phyloP scores from a whole-genome alignment of 1,140 invertebrate species.

The Dendrolimus kikuchii region DNA sequence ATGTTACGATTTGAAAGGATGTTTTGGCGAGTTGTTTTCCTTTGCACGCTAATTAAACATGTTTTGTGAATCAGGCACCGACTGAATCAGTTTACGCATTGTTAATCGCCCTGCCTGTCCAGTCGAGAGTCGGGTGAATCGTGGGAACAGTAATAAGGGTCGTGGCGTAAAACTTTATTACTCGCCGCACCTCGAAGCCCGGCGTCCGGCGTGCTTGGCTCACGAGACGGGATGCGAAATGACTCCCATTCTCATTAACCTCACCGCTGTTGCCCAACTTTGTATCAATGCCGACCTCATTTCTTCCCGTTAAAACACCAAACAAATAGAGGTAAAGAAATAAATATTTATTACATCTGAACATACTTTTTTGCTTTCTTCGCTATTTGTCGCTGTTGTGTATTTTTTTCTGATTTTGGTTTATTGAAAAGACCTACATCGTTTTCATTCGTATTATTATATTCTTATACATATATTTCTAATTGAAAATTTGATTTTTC shows the following conservation, averaged over 20 bases:
- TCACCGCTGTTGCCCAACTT: slow-evolving; percentile 24
- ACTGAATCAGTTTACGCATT: slow-evolving; percentile 48
- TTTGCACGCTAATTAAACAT: not conserved
- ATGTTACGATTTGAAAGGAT: too few species aligned
- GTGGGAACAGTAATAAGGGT: slow-evolving; percentile 40
- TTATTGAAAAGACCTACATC: too few species aligned
- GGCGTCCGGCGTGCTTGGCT: slow-evolving; percentile 5
- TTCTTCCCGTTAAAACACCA: slow-evolving; percentile 23
- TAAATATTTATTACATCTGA: not conserved
- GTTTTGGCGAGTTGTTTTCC: too few species aligned
- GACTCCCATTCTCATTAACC: slow-evolving; percentile 54
- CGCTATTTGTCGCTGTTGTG: too few species aligned
- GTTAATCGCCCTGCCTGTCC: slow-evolving; percentile 38
- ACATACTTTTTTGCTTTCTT: too few species aligned
- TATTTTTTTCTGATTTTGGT: too few species aligned
- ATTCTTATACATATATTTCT: too few species aligned
- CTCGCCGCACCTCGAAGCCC: slow-evolving; percentile 26
- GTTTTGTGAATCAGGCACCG: slow-evolving; percentile 18
- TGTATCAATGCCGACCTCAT: slow-evolving; percentile 35
- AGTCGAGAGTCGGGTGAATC: slow-evolving; percentile 20
- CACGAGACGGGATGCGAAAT: slow-evolving; percentile 39
- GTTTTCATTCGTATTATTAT: too few species aligned
- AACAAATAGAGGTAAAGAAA: slow-evolving; percentile 2
- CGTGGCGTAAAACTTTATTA: slow-evolving; percentile 49
- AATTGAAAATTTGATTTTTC: too few species aligned